Percentiles rank a stretch among this genome's conserved stretches.
Evolutionary conservation across 2,888 invertebrate species (phyloP).

Genomic region (Nowickia ferox): DNA sequence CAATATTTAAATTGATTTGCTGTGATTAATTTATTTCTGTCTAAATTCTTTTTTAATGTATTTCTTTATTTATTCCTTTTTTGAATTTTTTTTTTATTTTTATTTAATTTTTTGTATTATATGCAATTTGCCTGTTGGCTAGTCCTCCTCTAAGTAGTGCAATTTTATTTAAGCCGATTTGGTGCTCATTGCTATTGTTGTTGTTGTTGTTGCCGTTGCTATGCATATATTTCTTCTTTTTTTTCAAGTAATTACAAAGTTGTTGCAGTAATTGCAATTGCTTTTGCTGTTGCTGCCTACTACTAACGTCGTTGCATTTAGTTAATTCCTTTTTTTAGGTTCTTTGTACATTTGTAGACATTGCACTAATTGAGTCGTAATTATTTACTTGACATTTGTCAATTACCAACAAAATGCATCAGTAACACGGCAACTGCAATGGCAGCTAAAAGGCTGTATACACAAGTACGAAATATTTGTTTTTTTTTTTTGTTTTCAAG

Average conservation of each 20-base stretch:
- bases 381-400: conserved; percentile 72
- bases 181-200: neutral
- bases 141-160: conserved; percentile 56
- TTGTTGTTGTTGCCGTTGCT: conserved; percentile 4
- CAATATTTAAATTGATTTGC: conserved; percentile 71
- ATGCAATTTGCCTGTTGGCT: conserved; percentile 49
- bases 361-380: conserved; percentile 72
- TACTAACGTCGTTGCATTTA: conserved; percentile 41
- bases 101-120: conserved; percentile 20
- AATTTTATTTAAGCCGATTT: conserved; percentile 61
- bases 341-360: conserved; percentile 59
- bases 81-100: conserved; percentile 37
- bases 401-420: conserved; percentile 59
- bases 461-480: conserved; percentile 3
- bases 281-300: conserved; percentile 25
- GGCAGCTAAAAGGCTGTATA: conserved; percentile 24
- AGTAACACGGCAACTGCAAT: conserved; percentile 40
- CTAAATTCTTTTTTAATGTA: conserved; percentile 43
- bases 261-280: conserved; percentile 46
- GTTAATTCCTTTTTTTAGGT: conserved; percentile 14
- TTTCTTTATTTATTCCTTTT: conserved; percentile 40
- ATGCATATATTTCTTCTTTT: conserved; percentile 3
- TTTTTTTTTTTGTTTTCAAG: too few relatives aligned
- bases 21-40: conserved; percentile 70
- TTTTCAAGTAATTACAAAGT: conserved; percentile 57